These are phyloP conservation scores for Dicyema japonicum DNA, from an alignment of 1,140 invertebrate genomes.

Conservation along the genomic window DNA sequence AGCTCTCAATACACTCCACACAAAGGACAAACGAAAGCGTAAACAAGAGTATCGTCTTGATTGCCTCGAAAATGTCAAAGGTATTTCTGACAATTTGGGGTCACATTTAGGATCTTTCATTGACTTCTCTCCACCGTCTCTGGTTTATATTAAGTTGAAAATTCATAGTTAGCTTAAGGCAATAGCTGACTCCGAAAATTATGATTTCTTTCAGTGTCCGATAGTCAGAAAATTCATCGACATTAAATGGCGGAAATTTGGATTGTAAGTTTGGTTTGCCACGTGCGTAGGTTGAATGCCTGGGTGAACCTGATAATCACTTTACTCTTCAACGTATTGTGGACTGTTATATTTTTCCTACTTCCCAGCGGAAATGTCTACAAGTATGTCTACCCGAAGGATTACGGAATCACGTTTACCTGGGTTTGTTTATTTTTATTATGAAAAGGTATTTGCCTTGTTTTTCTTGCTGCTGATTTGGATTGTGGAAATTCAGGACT, in stretches of 20 bases:
- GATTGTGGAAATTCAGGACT: too few species aligned
- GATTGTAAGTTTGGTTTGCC: slow-evolving; percentile 7
- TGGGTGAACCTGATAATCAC: slow-evolving; percentile 9
- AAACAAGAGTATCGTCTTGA: slow-evolving; percentile 12
- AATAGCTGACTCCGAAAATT: slow-evolving; percentile 9
- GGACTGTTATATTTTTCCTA: slow-evolving; percentile 11
- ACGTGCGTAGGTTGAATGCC: slow-evolving; percentile 8
- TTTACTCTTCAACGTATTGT: slow-evolving; percentile 12
- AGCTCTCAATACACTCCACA: slow-evolving; percentile 11
- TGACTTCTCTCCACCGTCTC: too few species aligned
- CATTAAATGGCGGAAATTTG: slow-evolving; percentile 11
- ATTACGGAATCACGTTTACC: slow-evolving; percentile 7
- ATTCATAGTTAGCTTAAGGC: slow-evolving; percentile 10
- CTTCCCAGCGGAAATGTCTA: slow-evolving; percentile 10
- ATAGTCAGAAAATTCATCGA: slow-evolving; percentile 8
- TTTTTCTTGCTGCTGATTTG: slow-evolving; percentile 3
- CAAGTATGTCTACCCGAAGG: slow-evolving; percentile 10
- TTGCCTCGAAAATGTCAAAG: slow-evolving; percentile 7
- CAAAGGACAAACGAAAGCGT: slow-evolving; percentile 11
- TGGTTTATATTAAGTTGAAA: too few species aligned
- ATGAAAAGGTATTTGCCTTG: slow-evolving; percentile 1
- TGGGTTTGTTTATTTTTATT: slow-evolving; percentile 2
- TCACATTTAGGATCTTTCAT: too few species aligned
- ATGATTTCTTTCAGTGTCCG: slow-evolving; percentile 10
- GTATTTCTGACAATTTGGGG: too few species aligned